Evolutionary conservation across 2,113 vertebrate genomes (phyloP).

Genomic region (Proteles cristata): DNA sequence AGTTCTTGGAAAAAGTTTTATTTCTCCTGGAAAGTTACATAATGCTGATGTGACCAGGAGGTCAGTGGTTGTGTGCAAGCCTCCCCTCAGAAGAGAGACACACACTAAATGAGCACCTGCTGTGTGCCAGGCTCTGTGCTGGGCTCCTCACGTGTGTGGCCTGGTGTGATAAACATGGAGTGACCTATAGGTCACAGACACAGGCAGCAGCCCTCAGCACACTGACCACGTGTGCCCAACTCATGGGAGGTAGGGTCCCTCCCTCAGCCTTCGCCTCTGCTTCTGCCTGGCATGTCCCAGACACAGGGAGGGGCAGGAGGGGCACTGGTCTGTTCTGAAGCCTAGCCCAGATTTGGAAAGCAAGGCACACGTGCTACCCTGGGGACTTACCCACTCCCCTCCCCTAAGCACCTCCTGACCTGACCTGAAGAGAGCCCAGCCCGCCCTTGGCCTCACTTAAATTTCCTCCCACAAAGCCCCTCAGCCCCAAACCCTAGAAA

Average conservation of each 20-base stretch:
- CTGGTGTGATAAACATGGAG: background rate
- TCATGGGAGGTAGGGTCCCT: too few species aligned
- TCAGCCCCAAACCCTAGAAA: background rate
- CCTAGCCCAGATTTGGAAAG: background rate
- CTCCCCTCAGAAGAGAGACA: background rate
- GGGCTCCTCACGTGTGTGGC: fast-evolving
- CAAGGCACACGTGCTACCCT: background rate
- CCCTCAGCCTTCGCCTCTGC: background rate
- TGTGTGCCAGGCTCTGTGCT: background rate
- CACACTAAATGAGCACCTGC: background rate
- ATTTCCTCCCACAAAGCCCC: background rate
- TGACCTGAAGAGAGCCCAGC: background rate
- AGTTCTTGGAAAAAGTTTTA: background rate
- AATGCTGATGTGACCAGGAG: background rate
- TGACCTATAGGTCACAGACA: background rate
- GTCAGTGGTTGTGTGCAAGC: background rate
- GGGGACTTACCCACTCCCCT: background rate
- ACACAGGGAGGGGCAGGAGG: background rate
- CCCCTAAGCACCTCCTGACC: background rate
- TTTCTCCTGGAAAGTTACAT: background rate
- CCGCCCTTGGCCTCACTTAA: background rate
- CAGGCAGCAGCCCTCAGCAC: background rate
- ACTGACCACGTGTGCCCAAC: fast-evolving
- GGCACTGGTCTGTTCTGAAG: background rate
- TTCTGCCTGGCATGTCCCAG: background rate